Evolutionary conservation across 2,888 invertebrate species (phyloP), one percentile per base, ranked within the genome.

Genomic region (Tuberolachnus salignus): DNA sequence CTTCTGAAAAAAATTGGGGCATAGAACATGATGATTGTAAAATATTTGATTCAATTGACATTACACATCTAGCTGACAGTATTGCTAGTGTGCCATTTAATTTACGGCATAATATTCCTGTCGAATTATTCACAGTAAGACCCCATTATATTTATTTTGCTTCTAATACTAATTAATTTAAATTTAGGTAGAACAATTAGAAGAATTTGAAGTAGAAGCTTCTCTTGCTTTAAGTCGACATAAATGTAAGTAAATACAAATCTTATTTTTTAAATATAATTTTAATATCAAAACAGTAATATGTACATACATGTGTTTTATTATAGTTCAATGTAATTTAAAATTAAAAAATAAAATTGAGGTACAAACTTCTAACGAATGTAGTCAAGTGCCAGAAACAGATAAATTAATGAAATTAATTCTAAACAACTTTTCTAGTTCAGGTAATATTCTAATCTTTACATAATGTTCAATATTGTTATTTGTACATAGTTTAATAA

Each of bases 161-260:
- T 34, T 4, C 34, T 9, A 53, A 53, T 53, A 14, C 19, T 42
- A 53, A 42, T 16, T 19, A n/a, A 70, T 63, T 63, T 63, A 3
- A 63, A 34, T 73, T 42, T 59, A 78, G 75, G 21, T 42, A 9
- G 75, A 59, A n/a, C 67, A 78, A 14, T 78, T 78, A 3, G 75
- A 78, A 78, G 75, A 78, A 69, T 78, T 78, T 59, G 75, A 78
- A 78, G 75, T 78, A 21, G 75, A 78, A 59, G n/a, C 75, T 8
- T 78, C 75, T 11, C 75, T 78, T 42, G 75, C 75, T 3, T 57
- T 49, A 16, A 78, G 75, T 59, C 66, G 67, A 69, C 75, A 78
- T 67, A 67, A 34, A 13, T 78, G 75, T 78, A 67, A 42, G 67
- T 78, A 57, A n/a, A 16, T 16, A 69, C 1, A 53, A 14, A 13